Evolutionary conservation across 2,797 vertebrate species (phyloP), one percentile per base, ranked within the genome.

Genomic region (Cryptoblepharus egeriae): DNA sequence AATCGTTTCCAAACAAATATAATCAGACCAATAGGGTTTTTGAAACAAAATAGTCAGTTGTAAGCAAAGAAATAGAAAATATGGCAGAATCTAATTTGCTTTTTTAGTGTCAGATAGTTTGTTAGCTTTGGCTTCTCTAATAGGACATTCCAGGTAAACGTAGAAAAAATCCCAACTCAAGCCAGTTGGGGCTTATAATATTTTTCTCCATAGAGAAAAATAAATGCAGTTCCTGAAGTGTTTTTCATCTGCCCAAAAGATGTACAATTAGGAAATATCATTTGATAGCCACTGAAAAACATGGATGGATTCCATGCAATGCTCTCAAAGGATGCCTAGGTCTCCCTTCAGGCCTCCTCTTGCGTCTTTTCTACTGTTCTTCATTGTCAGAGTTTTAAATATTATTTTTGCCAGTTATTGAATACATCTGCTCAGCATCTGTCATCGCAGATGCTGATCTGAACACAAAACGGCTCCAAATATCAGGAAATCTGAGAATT

Each of bases 351-450:
- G 26, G 22, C 6, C 52, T 39, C 83, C 5, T 0, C 87, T 70
- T 61, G 13, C 22, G 18, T 75, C 82, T 88, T 86, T 64, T 84
- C 67, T 20, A 24, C 15, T 80, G 77, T 15, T 86, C 35, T 39
- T 82, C 39, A 42, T 11, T 76, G n/a, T 81, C 75, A 76, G 0
- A 69, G 11, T 65, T 74, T 78, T 37, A 87, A 85, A 79, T 61
- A 84, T 15, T 78, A 69, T 84, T 60, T 88, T 92, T 89, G 69
- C 80, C 64, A 70, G 70, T 71, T 82, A 75, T 42, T 13, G 35
- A 60, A 75, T 2, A 49, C 24, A 83, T 77, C 45, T 0, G 0
- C 20, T 87, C 30, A 73, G n/a, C 35, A 81, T 63, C 64, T 88
- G 76, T 28, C 87, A 55, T 24, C 87, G 75, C 15, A 83, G 1